Percentiles rank a stretch among this genome's conserved stretches.
Evolutionary conservation across 1,140 invertebrate genomes (phyloP).

Genomic region (Thaumatotibia leucotreta): DNA sequence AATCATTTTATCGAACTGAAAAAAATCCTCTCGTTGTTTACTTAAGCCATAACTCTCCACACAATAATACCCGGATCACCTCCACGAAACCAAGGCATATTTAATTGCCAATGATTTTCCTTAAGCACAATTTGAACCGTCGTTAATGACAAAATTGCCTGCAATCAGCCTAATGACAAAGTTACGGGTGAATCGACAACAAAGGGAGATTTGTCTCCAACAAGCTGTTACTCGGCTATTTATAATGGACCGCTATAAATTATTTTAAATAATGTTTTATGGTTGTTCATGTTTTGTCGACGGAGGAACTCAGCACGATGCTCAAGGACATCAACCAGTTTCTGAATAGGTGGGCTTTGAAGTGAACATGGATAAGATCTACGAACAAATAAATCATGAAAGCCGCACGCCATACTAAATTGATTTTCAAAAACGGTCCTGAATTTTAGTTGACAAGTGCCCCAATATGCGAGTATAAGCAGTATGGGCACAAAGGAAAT

Average conservation of each 20-base stretch:
- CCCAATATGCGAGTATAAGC: too few relatives aligned
- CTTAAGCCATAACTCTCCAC: neutral
- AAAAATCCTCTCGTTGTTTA: neutral
- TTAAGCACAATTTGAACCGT: slow-evolving; percentile 1
- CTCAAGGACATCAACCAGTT: too few relatives aligned
- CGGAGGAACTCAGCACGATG: too few relatives aligned
- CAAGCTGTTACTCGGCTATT: slow-evolving; percentile 6
- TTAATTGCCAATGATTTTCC: slow-evolving; percentile 8
- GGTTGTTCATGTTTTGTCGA: too few relatives aligned
- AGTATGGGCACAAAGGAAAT: too few relatives aligned
- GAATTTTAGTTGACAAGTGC: too few relatives aligned
- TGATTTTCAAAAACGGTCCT: too few relatives aligned
- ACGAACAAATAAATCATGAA: too few relatives aligned
- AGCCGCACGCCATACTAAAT: too few relatives aligned
- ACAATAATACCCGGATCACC: neutral
- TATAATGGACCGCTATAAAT: neutral
- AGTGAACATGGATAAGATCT: too few relatives aligned
- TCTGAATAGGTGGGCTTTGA: too few relatives aligned
- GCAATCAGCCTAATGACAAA: slow-evolving; percentile 6
- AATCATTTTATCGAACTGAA: too few relatives aligned
- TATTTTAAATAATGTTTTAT: neutral
- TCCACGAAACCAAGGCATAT: neutral
- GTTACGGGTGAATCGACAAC: slow-evolving; percentile 10
- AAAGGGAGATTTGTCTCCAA: slow-evolving; percentile 9
- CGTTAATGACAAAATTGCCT: slow-evolving; percentile 7